phyloP scores from a whole-genome alignment of 2,113 vertebrate species.

The Acrocephalus kingi region DNA sequence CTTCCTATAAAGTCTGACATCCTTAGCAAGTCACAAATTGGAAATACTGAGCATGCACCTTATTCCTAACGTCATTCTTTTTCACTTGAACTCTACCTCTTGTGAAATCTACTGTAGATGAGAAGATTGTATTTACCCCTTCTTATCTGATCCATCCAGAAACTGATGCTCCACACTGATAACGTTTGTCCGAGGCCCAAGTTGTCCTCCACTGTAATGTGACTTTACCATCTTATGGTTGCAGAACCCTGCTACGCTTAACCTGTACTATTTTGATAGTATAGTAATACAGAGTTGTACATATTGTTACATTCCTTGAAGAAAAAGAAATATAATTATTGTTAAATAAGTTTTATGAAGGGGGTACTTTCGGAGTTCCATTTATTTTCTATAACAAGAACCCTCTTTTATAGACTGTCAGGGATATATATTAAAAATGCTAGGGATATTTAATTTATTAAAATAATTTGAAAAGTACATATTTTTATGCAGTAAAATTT shows the following conservation, averaged over 20 bases:
- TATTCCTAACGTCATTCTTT: slow-evolving; percentile 61
- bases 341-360: slow-evolving; percentile 82
- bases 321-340: slow-evolving; percentile 70
- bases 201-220: slow-evolving; percentile 70
- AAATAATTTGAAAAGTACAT: slow-evolving; percentile 82
- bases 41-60: slow-evolving; percentile 74
- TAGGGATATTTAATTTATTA: slow-evolving; percentile 84
- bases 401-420: slow-evolving; percentile 85
- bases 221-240: slow-evolving; percentile 62
- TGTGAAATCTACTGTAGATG: slow-evolving; percentile 91
- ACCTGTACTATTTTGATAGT: slow-evolving; percentile 76
- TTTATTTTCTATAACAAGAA: slow-evolving; percentile 82
- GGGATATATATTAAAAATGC: slow-evolving; percentile 78
- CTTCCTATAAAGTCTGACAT: slow-evolving; percentile 41
- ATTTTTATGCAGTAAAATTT: slow-evolving; percentile 83
- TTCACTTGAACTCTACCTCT: slow-evolving; percentile 83
- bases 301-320: slow-evolving; percentile 82
- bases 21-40: slow-evolving; percentile 47
- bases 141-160: slow-evolving; percentile 68
- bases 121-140: slow-evolving; percentile 64
- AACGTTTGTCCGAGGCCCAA: slow-evolving; percentile 30
- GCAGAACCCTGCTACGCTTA: slow-evolving; percentile 61
- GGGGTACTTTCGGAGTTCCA: slow-evolving; percentile 77
- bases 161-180: slow-evolving; percentile 61
- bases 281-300: slow-evolving; percentile 75